Base-by-base conservation (phyloP, 2,888 invertebrate genomes). In the Drosophila flavopinicola region DNA sequence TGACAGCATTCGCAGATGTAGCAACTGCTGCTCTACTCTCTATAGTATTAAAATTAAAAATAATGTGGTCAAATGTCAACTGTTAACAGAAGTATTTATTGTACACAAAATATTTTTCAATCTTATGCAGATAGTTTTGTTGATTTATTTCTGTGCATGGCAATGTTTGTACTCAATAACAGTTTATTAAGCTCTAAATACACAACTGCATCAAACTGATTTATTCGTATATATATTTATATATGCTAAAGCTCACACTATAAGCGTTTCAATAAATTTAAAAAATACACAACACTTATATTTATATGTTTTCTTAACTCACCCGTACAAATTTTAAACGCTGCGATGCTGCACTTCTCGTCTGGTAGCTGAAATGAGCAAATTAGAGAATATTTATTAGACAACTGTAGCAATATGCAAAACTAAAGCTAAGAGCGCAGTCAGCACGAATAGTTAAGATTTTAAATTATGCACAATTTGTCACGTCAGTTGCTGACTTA, bases 401-500 rank as follows among this genome's bases (percentile, higher is more conserved):
- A 30, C 5, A 53, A 38, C 1, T 24, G 24, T 9, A 37, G 17
- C 20, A 35, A 35, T 2, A 7, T 24, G 15, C n/a, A 17, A n/a
- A 6, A 35, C 7, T 15, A 6, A 35, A 39, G 9, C 11, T 9
- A 23, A 11, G 44, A 7, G 1, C 13, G 10, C 3, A 23, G 13
- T n/a, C 57, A 63, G 29, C 47, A 32, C 33, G 44, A 54, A 20
- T 27, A 4, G 53, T 17, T 23, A 47, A 15, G 37, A 32, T 29
- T 23, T 39, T 54, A 42, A 75, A 70, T 75, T 72, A 67, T 72
- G 66, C 58, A 47, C 63, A 42, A 56, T 61, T 65, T 67, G 78
- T 85, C 75, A 78, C 64, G 87, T 64, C 84, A 54, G 44, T 32
- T 23, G 49, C 64, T 58, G 84, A 83, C 79, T 65, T 53, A 49